phyloP scores from a whole-genome alignment of 53 echinoderm and acorn worm species.

The Actinopyga echinites region DNA sequence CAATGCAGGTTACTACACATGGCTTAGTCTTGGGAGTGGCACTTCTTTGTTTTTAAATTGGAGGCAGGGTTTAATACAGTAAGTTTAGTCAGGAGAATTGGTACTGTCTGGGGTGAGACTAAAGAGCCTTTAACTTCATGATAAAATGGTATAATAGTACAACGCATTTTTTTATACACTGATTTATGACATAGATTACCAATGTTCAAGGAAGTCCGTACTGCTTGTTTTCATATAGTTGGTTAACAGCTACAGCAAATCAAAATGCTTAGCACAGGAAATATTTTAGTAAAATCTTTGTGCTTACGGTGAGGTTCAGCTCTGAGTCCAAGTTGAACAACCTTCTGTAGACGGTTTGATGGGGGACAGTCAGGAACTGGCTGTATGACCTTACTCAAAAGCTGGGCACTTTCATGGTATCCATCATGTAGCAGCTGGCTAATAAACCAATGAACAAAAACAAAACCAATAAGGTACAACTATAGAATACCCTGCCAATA shows the following conservation, averaged over 20 bases:
- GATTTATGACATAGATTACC: too few species aligned
- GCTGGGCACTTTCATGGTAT: slow-evolving; percentile 71
- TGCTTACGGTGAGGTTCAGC: slow-evolving; percentile 88
- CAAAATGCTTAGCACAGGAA: not conserved
- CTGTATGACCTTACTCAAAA: slow-evolving; percentile 75
- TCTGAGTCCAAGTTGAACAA: slow-evolving; percentile 84
- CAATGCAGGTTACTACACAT: too few species aligned
- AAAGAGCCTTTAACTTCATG: too few species aligned
- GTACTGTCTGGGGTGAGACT: too few species aligned
- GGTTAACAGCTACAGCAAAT: not conserved
- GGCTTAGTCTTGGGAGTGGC: too few species aligned
- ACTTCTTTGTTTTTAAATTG: too few species aligned
- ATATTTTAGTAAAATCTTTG: not conserved
- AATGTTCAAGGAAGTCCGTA: not conserved
- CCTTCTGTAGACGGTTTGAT: slow-evolving; percentile 84
- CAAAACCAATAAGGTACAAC: not conserved
- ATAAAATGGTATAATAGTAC: too few species aligned
- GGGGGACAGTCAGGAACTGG: slow-evolving; percentile 92
- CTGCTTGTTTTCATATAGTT: not conserved
- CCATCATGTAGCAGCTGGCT: slow-evolving; percentile 98
- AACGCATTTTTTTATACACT: too few species aligned
- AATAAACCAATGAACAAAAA: slow-evolving; percentile 20
- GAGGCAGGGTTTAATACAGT: too few species aligned
- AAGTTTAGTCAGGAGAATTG: too few species aligned
- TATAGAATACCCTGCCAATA: too few species aligned